Base-by-base conservation (phyloP, 2,888 invertebrate genomes). In the Maniola hyperantus region DNA sequence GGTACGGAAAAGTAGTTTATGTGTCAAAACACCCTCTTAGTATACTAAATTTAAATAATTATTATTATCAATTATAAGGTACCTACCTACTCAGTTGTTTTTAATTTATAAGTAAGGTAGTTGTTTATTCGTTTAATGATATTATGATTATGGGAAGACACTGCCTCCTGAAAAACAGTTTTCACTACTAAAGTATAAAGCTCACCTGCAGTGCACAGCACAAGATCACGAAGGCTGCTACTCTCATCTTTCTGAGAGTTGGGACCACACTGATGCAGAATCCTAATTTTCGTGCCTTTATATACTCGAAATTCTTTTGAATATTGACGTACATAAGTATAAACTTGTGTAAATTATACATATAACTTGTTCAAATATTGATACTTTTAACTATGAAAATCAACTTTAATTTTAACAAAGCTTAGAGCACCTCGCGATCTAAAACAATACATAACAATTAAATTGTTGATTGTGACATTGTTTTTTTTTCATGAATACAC, bases 131-230 rank as follows among this genome's bases (percentile, higher is more conserved):
- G n/a, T n/a, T n/a, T n/a, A n/a, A n/a, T n/a, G n/a, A n/a, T n/a
- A n/a, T n/a, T n/a, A n/a, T n/a, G n/a, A n/a, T n/a, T n/a, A 36
- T 10, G 36, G 36, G 10, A 36, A 39, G 4, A n/a, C n/a, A n/a
- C n/a, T n/a, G n/a, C n/a, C n/a, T n/a, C n/a, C n/a, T n/a, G n/a
- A n/a, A n/a, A n/a, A n/a, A n/a, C n/a, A n/a, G n/a, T n/a, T n/a
- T n/a, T n/a, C n/a, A n/a, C 18, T 11, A 62, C 42, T 13, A 11
- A 54, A 39, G 39, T 48, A 44, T 51, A 39, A 60, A 65, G 73
- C 88, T 91, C 72, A 92, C 91, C 89, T 90, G 90, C 82, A 90
- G 74, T 76, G 81, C 84, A 78, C 88, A 89, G 88, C 83, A 85
- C 77, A 91, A 80, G 91, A 92, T 91, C 91, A 90, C 88, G 75